These are phyloP conservation scores for Clunio marinus DNA, from an alignment of 2,888 invertebrate genomes.

Conservation along the genomic window DNA sequence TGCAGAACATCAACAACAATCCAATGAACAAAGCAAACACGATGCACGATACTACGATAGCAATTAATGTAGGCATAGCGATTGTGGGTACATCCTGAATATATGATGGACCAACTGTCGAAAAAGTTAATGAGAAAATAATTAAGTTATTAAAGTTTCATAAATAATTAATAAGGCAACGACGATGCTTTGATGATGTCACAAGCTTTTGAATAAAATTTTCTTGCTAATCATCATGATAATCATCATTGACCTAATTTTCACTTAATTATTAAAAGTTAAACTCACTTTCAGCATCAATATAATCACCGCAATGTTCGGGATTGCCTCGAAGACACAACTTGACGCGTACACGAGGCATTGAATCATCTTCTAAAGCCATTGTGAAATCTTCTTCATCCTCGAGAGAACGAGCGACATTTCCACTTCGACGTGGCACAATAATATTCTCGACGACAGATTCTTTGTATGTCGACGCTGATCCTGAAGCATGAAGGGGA, in stretches of 20 bases:
- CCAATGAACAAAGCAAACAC: constrained; percentile 74
- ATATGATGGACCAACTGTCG: constrained; percentile 71
- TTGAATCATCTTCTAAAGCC: constrained; percentile 59
- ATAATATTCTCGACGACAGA: constrained; percentile 62
- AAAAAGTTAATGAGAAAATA: constrained; percentile 34
- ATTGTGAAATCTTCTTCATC: constrained; percentile 56
- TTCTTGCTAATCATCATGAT: neutral
- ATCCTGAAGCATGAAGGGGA: constrained; percentile 66
- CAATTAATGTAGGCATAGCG: constrained; percentile 72
- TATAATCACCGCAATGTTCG: constrained; percentile 77
- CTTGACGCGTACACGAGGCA: constrained; percentile 70
- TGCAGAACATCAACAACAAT: constrained; percentile 75
- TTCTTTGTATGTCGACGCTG: constrained; percentile 66
- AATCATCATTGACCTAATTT: neutral
- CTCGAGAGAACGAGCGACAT: constrained; percentile 54
- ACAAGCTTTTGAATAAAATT: neutral
- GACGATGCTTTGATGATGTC: constrained; percentile 4
- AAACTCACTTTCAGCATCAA: constrained; percentile 77
- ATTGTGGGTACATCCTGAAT: constrained; percentile 73
- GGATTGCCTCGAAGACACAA: constrained; percentile 76
- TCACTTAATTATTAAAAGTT: constrained; percentile 20
- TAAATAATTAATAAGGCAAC: constrained; percentile 34
- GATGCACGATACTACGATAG: constrained; percentile 72
- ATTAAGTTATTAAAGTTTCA: constrained; percentile 35
- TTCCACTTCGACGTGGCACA: constrained; percentile 50